Base-by-base conservation (phyloP, 2,797 vertebrate species). In the Podarcis siculus region DNA sequence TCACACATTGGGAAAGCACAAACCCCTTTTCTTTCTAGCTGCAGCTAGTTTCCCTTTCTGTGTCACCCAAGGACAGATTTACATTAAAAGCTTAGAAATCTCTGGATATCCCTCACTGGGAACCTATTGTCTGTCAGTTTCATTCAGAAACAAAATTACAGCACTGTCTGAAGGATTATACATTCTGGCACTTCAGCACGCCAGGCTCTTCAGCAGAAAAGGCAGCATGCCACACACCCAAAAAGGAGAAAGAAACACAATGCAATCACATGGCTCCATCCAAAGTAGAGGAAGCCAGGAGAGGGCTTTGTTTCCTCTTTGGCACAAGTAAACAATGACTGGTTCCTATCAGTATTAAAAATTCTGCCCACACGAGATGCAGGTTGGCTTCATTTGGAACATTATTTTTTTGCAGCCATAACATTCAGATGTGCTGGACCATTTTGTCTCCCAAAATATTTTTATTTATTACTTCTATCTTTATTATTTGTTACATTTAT, bases 91-190 rank as follows among this genome's bases (percentile, higher is more conserved):
- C 78, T 79, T 10, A 30, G 3, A 61, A 84, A 81, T 55, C 72
- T 25, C 32, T 67, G 27, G 58, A 42, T 42, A 8, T 49, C 71
- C 39, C 42, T 81, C 69, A 5, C 23, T 35, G 42, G 82, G 71
- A 45, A 58, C 8, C 71, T 42, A 35, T 69, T 80, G 58, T 80
- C 42, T 73, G 37, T 75, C 19, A 69, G 61, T 76, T 84, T 81
- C n/a, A 75, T 81, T 81, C 69, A 85, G 71, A 85, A 85, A 69
- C 77, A 85, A 81, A 90, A 81, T 81, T 75, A 69, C 69, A 61
- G 67, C 19, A 35, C 13, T 67, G 15, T 66, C 89, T 80, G 35
- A 66, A 39, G 58, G 69, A 69, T 58, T 66, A 83, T 84, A 67
- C 35, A 85, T 80, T 27, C 42, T 76, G 69, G 78, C 61, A 55